Evolutionary conservation across 2,888 invertebrate species (phyloP), one percentile per base, ranked within the genome.

Genomic region (Microplitis manilae): DNA sequence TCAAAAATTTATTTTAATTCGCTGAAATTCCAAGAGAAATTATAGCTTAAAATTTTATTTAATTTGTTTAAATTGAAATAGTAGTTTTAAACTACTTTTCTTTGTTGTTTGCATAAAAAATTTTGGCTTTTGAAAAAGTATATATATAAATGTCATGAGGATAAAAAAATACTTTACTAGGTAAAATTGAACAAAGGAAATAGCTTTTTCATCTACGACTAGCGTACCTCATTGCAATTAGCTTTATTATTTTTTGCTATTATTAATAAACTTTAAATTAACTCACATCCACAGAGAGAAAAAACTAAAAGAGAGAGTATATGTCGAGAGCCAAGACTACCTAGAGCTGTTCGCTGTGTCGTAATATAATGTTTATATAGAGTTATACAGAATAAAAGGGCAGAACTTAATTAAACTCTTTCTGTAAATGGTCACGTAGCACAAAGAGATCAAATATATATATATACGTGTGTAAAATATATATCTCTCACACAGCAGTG

Each of bases 401-500:
- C 41, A 40, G 30, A 67, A 41, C 73, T 77, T 81, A 81, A 82
- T 82, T 81, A 81, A 81, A 82, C 79, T 80, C 81, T 78, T 80
- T 78, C 77, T 76, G 76, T 80, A 79, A 78, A 80, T 77, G 77
- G 81, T 81, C 82, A 82, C 82, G 82, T 81, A 71, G 70, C n/a
- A 73, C 62, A 41, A 39, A 75, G 75, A 77, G 77, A 76, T 78
- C 72, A 79, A 75, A 77, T 73, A n/a, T 70, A 64, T 39, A 65
- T 50, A 13, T 50, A 50, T 50, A 13, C 13, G 13, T 50, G 50
- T 13, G 50, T 13, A 50, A 30, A 30, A 30, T 30, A 50, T 50
- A 50, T 50, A 50, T 50, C 50, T 50, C 13, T 50, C 50, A 50
- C 9, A 50, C 9, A 50, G 50, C 50, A 74, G 71, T 65, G 65